Evolutionary conservation across 2,888 invertebrate species (phyloP), one percentile per base, ranked within the genome.

Genomic region (Vesta saturnalis): DNA sequence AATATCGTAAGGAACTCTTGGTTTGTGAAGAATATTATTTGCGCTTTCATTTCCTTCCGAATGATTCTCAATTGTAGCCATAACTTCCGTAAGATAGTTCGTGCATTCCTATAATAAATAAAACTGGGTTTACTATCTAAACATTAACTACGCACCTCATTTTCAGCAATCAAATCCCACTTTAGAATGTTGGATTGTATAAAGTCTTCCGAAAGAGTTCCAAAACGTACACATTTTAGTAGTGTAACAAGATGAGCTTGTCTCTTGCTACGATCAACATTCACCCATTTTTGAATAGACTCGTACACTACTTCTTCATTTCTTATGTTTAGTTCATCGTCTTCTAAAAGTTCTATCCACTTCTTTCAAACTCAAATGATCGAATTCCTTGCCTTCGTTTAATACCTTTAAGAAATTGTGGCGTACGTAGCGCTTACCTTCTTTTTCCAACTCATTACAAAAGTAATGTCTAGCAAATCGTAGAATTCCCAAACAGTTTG

Each of bases 301-400:
- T 92, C 90, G 82, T 92, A 93, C 46, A 92, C 92, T 65, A 88
- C 86, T 82, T 92, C 91, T 84, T 94, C 94, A 74, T 87, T 88
- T 69, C 87, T 86, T 16, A 91, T 89, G 82, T 93, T 93, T 57
- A 94, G 83, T 77, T 90, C 89, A 78, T 94, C 93, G 77, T 92
- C 90, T 60, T 85, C 83, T 57, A 93, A 83, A 70, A 93, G 87
- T 66, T 88, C 87, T 75, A n/a, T 87, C 85, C 49, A 93, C 80
- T 77, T 92, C 91, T 55, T 89, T 87, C 56, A 84, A 84, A 1
- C 86, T 82, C 60, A 93, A 83, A 59, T 87, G 85, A 78, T 87
- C 86, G 80, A 91, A 90, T 81, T 92, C 92, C 62, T 84, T 83
- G 80, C 90, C 90, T 77, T 89, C 87, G 78, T 87, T 86, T 70